phyloP scores from a whole-genome alignment of 2,113 vertebrate genomes.

The Clinocottus analis region DNA sequence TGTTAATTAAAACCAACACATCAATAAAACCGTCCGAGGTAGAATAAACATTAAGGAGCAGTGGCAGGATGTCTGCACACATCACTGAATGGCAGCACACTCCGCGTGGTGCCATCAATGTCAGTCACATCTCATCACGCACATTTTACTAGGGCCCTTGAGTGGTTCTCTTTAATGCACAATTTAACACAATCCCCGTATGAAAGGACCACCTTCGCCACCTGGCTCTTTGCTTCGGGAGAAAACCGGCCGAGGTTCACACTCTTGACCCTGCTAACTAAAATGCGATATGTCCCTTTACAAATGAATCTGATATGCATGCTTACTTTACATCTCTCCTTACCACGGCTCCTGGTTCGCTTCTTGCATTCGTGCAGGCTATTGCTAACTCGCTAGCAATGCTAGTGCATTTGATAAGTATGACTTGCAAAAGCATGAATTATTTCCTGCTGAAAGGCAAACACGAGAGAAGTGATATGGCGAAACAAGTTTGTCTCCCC shows the following conservation, averaged over 20 bases:
- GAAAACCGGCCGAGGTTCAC: conserved; percentile 60
- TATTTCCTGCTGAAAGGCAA: background rate
- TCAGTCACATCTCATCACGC: conserved; percentile 64
- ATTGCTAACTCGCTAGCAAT: conserved; percentile 11
- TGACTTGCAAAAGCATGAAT: background rate
- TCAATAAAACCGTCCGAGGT: conserved; percentile 45
- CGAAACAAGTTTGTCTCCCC: background rate
- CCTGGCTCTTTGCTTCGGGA: conserved; percentile 55
- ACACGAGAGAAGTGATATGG: background rate
- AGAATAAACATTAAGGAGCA: conserved; percentile 41
- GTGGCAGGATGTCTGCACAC: conserved; percentile 35
- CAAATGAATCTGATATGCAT: conserved; percentile 58
- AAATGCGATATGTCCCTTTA: conserved; percentile 45
- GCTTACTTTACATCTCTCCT: conserved; percentile 49
- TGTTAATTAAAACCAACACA: conserved; percentile 39
- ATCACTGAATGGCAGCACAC: conserved; percentile 32
- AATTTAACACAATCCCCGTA: conserved; percentile 78
- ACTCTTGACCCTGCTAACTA: conserved; percentile 57
- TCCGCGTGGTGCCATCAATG: conserved; percentile 61
- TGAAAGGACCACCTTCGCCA: conserved; percentile 67
- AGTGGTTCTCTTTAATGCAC: conserved; percentile 75
- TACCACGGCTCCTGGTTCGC: conserved; percentile 9
- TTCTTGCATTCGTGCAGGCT: conserved; percentile 9
- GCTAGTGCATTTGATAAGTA: background rate
- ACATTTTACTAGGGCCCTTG: conserved; percentile 66